Evolutionary conservation across 2,797 vertebrate genomes (phyloP).

Genomic region (Allobates femoralis): DNA sequence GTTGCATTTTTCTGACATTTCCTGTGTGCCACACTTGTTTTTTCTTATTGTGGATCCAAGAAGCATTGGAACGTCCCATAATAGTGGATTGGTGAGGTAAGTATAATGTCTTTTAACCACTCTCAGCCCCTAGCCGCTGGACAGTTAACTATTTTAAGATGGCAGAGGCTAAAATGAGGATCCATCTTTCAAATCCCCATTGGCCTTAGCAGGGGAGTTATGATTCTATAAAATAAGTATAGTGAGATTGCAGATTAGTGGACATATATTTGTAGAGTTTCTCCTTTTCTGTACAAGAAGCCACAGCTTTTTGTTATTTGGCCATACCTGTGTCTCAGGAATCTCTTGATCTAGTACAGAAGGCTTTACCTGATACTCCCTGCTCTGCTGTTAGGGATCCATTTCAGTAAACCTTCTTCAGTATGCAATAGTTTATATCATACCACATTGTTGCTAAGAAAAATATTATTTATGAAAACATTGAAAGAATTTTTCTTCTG

Average conservation of each 20-base stretch:
- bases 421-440: background rate
- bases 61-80: no score
- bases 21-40: no score
- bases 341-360: background rate
- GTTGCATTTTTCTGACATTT: no score
- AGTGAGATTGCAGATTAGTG: background rate
- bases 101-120: no score
- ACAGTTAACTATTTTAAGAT: no score
- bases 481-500: constrained; percentile 24
- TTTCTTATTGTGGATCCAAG: no score
- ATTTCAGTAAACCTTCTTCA: background rate
- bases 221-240: background rate
- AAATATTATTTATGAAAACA: constrained; percentile 40
- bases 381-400: background rate
- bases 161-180: no score
- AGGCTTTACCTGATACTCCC: background rate
- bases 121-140: no score
- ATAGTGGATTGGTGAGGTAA: no score
- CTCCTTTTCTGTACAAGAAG: background rate
- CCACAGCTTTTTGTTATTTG: background rate
- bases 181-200: background rate
- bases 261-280: background rate
- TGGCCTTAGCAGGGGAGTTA: background rate
- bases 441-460: constrained; percentile 34
- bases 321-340: background rate